Evolutionary conservation across 1,140 invertebrate species (phyloP), one percentile per base, ranked within the genome.

Genomic region (Trigoniulus corallinus): DNA sequence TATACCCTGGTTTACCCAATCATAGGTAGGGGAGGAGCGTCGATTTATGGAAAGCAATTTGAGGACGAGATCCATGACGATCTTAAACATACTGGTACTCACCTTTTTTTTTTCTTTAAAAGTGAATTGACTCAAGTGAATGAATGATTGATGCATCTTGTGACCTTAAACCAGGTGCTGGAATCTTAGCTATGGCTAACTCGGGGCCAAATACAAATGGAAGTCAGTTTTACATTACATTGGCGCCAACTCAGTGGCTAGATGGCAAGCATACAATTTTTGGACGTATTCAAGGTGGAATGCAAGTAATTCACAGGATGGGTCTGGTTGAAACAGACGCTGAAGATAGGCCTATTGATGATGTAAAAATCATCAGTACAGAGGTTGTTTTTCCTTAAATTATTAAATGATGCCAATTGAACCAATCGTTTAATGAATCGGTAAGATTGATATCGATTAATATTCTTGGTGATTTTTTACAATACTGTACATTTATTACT

Each of bases 191-290:
- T 20, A 86, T 86, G 82, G 83, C 83, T 22, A 97, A 98, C 74
- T 85, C 87, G 48, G 94, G 95, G 0, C 89, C 91, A 1, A 79
- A 98, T 62, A 87, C 88, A 18, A 98, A 98, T 71, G 93, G 93
- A 22, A 95, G 89, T 42, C 95, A 98, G 64, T 98, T 98, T 73
- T 98, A 98, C 61, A 91, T 98, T 22, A 97, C 93, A 0, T 67
- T 98, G 52, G 91, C 84, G 0, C 92, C 94, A 3, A 94, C 92
- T 3, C 91, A 96, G 58, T 97, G 93, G 91, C 70, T 98, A 4
- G 94, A 98, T 75, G 85, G 88, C 29, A 96, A 97, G 68, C 93
- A 98, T 67, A 76, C 91, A 7, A 94, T 98, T 63, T 98, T 98
- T 73, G 94, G 91, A 43, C 72, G 91, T 58, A 71, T 95, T 10